Conservation (phyloP, 2,797 vertebrate species). For the Crypturellus tataupa region DNA sequence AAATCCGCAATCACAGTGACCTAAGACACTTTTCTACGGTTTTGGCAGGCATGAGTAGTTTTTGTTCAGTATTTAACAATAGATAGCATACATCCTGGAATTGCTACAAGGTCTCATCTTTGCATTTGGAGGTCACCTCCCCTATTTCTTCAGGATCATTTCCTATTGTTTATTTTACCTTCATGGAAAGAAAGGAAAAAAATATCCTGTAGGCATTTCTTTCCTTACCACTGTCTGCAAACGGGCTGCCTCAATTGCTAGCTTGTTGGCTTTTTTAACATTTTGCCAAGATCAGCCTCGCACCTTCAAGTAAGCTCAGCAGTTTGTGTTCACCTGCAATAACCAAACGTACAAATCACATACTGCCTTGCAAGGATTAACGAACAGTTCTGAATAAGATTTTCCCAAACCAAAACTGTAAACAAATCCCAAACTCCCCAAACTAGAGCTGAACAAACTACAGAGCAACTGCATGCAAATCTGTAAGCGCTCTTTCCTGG, state of each 20-base stretch:
- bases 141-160: background rate
- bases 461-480: background rate
- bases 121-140: background rate
- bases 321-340: background rate
- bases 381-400: background rate
- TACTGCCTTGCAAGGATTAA: background rate
- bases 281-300: background rate
- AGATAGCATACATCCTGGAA: background rate
- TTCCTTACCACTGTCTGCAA: background rate
- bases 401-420: background rate
- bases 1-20: background rate
- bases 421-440: background rate
- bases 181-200: background rate
- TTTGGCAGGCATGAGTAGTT: background rate
- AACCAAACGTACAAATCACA: background rate
- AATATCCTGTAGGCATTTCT: background rate
- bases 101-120: background rate
- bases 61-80: background rate
- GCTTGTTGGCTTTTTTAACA: background rate
- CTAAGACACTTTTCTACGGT: background rate
- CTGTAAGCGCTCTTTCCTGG: background rate
- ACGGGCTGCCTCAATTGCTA: background rate
- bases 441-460: background rate
- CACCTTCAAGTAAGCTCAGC: background rate
- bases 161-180: background rate